phyloP scores from a whole-genome alignment of 2,888 invertebrate species.

The Crossocerus cetratus region DNA sequence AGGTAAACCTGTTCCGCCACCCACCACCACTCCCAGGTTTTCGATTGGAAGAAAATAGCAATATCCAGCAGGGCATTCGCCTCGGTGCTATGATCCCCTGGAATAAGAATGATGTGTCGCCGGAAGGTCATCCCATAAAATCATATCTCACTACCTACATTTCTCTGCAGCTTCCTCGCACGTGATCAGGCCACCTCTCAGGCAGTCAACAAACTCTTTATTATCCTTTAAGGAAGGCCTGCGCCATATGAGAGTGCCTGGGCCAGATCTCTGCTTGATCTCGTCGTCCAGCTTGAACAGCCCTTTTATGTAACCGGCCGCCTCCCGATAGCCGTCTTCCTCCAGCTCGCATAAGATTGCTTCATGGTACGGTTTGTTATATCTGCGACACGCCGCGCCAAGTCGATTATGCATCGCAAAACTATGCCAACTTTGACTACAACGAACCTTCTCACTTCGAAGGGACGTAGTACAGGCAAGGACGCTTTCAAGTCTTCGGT shows the following conservation, averaged over 20 bases:
- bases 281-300: conserved; percentile 80
- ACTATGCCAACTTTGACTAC: background rate
- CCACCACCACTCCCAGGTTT: conserved; percentile 68
- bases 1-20: conserved; percentile 62
- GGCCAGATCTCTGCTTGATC: conserved; percentile 76
- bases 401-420: too few species aligned
- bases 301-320: conserved; percentile 78
- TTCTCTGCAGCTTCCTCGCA: conserved; percentile 72
- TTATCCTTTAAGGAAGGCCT: conserved; percentile 68
- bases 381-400: too few species aligned
- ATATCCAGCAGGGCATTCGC: conserved; percentile 47
- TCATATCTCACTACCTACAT: background rate
- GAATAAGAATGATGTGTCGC: background rate
- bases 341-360: conserved; percentile 79
- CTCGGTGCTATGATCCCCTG: conserved; percentile 32
- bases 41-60: conserved; percentile 59
- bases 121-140: background rate
- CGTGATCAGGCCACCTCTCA: conserved; percentile 71
- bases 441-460: conserved; percentile 72
- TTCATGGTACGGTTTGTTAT: conserved; percentile 78
- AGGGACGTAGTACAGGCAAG: conserved; percentile 70
- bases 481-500: conserved; percentile 67
- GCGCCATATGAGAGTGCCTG: conserved; percentile 77
- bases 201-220: conserved; percentile 69
- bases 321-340: conserved; percentile 78